A percentile compares a stretch with the other conserved stretches of the same genome.
These are phyloP conservation scores for Drosophila persimilis DNA, from an alignment of 1,140 invertebrate species.

Conservation along the genomic window DNA sequence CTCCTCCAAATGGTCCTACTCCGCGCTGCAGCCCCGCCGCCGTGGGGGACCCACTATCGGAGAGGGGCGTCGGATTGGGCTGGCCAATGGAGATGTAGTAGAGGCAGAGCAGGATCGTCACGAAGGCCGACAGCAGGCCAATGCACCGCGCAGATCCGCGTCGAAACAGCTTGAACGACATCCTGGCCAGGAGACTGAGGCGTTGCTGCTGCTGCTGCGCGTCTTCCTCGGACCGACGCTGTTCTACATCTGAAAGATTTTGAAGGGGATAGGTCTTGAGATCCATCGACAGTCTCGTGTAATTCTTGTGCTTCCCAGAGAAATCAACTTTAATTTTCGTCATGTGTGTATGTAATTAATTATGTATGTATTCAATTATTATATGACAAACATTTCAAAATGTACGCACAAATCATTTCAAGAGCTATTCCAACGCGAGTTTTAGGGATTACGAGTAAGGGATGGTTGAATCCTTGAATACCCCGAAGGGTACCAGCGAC, in stretches of 20 bases:
- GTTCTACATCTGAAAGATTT: constrained; percentile 59
- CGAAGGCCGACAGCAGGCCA: constrained; percentile 77
- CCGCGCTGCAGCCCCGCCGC: constrained; percentile 30
- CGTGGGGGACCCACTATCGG: constrained; percentile 44
- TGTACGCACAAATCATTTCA: no score
- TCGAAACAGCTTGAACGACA: constrained; percentile 81
- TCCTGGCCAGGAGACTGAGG: constrained; percentile 26
- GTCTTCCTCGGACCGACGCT: neutral
- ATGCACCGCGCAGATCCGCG: constrained; percentile 81
- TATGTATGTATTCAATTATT: no score
- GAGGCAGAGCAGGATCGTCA: constrained; percentile 79
- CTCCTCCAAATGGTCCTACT: constrained; percentile 2
- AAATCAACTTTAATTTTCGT: no score
- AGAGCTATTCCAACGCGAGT: no score
- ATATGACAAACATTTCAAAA: no score
- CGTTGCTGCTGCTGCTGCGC: constrained; percentile 8
- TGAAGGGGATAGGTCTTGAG: neutral
- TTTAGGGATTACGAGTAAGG: no score
- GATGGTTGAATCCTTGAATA: no score
- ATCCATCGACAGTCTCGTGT: no score
- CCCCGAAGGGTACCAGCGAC: no score
- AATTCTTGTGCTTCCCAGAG: neutral
- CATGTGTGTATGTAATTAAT: no score
- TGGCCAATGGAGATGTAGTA: constrained; percentile 82
- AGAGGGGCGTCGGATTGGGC: constrained; percentile 56